phyloP scores from a whole-genome alignment of 2,113 vertebrate genomes.

The Scytalopus superciliaris region DNA sequence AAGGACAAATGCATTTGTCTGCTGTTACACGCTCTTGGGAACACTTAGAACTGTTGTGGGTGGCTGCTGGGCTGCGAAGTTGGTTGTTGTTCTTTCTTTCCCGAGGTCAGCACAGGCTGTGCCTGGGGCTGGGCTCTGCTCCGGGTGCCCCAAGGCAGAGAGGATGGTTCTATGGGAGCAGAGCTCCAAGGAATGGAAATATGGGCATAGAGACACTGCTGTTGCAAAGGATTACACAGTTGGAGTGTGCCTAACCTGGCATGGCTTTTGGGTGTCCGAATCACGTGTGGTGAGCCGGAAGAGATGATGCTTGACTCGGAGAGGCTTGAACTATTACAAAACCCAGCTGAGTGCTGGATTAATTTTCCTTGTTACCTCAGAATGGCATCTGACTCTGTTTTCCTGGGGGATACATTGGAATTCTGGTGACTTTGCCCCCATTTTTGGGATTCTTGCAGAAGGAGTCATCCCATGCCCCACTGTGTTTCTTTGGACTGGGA shows the following conservation, averaged over 20 bases:
- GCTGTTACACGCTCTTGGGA: background rate
- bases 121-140: background rate
- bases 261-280: background rate
- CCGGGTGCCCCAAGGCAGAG: background rate
- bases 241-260: fast-evolving
- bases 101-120: background rate
- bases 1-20: background rate
- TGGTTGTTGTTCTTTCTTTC: background rate
- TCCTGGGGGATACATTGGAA: background rate
- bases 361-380: background rate
- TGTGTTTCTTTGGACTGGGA: background rate
- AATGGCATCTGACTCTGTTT: background rate
- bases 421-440: background rate
- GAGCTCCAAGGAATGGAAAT: background rate
- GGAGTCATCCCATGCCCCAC: background rate
- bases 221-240: background rate
- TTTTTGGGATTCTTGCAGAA: constrained; percentile 21
- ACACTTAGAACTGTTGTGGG: background rate
- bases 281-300: background rate
- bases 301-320: background rate
- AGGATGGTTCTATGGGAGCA: background rate
- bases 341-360: background rate
- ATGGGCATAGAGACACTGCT: background rate
- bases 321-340: background rate
- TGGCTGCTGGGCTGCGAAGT: background rate